Base-by-base conservation (phyloP, 2,888 invertebrate genomes). In the Cryptus armator region DNA sequence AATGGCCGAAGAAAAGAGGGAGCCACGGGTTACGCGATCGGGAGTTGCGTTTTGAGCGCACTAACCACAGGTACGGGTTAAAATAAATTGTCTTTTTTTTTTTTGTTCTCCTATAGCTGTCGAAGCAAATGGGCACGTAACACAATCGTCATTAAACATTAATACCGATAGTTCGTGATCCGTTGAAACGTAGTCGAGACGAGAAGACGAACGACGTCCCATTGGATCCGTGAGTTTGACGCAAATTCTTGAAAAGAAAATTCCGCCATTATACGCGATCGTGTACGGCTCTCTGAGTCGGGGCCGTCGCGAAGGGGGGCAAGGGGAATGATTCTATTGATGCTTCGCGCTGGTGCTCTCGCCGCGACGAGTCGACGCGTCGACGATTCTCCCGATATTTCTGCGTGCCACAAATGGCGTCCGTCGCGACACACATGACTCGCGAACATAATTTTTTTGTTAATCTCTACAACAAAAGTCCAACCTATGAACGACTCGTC, bases 31-130 rank as follows among this genome's bases (percentile, higher is more conserved):
- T 96, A 96, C 96, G 96, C 96, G 96, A 95, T 94, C 94, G 95
- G 95, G 95, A 95, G 95, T 95, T 95, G 95, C 96, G 95, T 96
- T 94, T 95, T 95, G 95, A 96, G 96, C 96, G 95, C 95, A 95
- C 95, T 95, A 95, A 95, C 93, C 95, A 78, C 86, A 96, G 96
- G 96, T 96, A 96, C 95, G 95, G 94, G 94, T 94, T 90, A 76
- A 85, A 51, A 74, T 76, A 71, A 32, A 37, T 64, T 48, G 6
- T 32, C 56, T 62, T 66, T 79, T 83, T 66, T 79, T 80, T 74
- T 62, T 44, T 70, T 32, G 29, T 62, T 53, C 53, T 83, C 29
- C 37, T 44, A 80, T 53, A 62, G 59, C 70, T n/a, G 29, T 64
- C 59, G 44, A 37, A 46, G 44, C 62, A 53, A 74, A 77, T 44